A percentile compares a stretch with the other conserved stretches of the same genome.
These are phyloP conservation scores for Scaptomyza pallida DNA, from an alignment of 1,140 invertebrate genomes.

Conservation along the genomic window DNA sequence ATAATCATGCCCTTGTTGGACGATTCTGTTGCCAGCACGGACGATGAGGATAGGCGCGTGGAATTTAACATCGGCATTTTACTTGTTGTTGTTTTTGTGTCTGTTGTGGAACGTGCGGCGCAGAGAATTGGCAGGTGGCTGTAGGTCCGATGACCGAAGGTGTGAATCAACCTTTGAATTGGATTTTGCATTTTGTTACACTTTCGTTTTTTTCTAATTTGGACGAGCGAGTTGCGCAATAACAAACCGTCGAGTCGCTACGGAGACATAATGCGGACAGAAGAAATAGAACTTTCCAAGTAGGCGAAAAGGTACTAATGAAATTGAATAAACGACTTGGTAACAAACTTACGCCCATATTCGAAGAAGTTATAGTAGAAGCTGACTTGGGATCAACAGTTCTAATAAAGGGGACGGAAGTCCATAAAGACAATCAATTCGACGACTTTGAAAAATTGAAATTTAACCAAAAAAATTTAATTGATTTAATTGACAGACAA, in stretches of 20 bases:
- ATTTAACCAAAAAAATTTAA: conserved; percentile 3
- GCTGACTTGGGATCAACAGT: conserved; percentile 12
- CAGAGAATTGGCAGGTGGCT: conserved; percentile 53
- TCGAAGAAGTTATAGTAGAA: not conserved
- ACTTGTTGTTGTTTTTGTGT: conserved; percentile 12
- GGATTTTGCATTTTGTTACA: conserved; percentile 65
- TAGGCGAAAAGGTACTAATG: not conserved
- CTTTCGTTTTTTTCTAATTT: conserved; percentile 9
- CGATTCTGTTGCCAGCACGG: conserved; percentile 78
- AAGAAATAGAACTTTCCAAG: not conserved
- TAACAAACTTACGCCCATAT: not conserved
- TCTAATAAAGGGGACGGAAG: conserved; percentile 16
- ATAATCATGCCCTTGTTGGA: conserved; percentile 89
- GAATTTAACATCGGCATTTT: conserved; percentile 55
- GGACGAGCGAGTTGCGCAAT: conserved; percentile 44
- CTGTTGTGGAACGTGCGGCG: conserved; percentile 14
- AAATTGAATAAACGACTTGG: not conserved
- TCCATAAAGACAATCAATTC: too few species aligned
- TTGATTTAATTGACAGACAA: conserved; percentile 2
- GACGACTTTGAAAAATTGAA: conserved; percentile 27
- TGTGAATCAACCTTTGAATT: conserved; percentile 79
- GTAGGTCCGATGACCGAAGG: conserved; percentile 69
- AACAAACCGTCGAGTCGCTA: conserved; percentile 23
- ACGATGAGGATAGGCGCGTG: conserved; percentile 64
- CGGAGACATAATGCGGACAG: not conserved